Evolutionary conservation across 2,113 vertebrate species (phyloP), one percentile per base, ranked within the genome.

Genomic region (Elanoides forficatus): DNA sequence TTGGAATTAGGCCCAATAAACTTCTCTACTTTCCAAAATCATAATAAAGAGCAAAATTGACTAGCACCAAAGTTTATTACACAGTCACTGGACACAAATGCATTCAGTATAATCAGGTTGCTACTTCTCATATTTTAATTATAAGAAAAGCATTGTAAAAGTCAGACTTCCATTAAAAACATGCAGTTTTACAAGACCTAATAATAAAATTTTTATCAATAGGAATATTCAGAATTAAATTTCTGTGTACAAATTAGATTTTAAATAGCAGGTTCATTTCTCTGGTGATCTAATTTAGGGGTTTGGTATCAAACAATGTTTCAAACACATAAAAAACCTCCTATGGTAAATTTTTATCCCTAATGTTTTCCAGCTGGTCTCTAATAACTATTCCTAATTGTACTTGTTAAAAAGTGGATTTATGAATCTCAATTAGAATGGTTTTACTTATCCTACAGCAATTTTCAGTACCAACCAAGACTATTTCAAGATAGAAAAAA

Each of bases 351-450:
- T 88, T 97, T 96, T 88, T 91, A 94, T 91, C 76, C 96, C 97
- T 66, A 91, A 96, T 66, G 74, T 97, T 97, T 97, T 98, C 97
- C 97, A 97, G 97, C 97, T 93, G 93, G 96, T 97, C 88, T 84
- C 97, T 98, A 96, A 96, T 98, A 98, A 98, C 97, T 97, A 96
- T 97, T 97, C 95, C 95, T 98, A 98, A 98, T 97, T 98, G 97
- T 97, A 96, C 97, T 97, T 97, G 97, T 98, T 98, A 97, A 98
- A 98, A 98, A 95, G 90, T 71, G 81, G 97, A 98, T 98, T 98
- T 98, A 98, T 98, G 98, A 96, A 97, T 97, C 97, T 97, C 97
- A 98, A 96, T 98, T 98, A 98, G 95, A 70, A 74, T n/a, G 70
- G 95, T 96, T 81, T 91, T 94, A 97, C 93, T 97, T 82, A 81